A percentile compares a stretch with the other conserved stretches of the same genome.
Evolutionary conservation across 2,113 vertebrate species (phyloP).

Genomic region (Nannobrachium achirus): DNA sequence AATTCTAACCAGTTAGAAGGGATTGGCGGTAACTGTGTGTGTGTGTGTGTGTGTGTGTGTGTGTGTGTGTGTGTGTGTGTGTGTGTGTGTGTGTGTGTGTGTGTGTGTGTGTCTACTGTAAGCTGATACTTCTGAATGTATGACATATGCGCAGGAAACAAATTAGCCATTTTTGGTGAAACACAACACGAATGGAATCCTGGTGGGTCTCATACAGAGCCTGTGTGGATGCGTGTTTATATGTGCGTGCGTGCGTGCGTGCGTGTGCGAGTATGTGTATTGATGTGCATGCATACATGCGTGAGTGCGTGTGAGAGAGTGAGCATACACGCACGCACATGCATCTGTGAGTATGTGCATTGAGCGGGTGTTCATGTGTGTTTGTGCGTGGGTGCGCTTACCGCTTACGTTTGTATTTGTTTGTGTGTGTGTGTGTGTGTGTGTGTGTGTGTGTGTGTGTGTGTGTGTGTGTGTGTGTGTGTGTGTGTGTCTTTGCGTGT

Average conservation of each 20-base stretch:
- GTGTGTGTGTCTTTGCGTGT: slow-evolving; percentile 6
- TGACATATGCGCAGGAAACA: slow-evolving; percentile 62
- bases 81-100: not conserved
- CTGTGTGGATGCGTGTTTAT: not conserved
- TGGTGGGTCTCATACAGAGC: slow-evolving; percentile 22
- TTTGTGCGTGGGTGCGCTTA: no score
- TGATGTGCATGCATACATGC: not conserved
- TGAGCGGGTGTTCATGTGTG: no score
- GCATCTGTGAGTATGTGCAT: no score
- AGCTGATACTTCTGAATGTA: slow-evolving; percentile 58
- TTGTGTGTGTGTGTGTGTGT: no score
- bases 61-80: slow-evolving; percentile 37
- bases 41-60: slow-evolving; percentile 40
- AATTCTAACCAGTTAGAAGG: slow-evolving; percentile 58
- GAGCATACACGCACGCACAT: no score
- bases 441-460: no score
- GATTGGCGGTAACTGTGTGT: slow-evolving; percentile 41
- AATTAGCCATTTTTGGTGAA: slow-evolving; percentile 44
- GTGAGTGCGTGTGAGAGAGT: no score
- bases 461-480: slow-evolving; percentile 42
- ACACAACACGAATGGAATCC: slow-evolving; percentile 36
- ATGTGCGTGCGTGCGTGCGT: not conserved
- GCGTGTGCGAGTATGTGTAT: not conserved
- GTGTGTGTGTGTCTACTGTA: slow-evolving; percentile 49
- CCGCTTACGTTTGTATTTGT: no score